Evolutionary conservation across 2,888 invertebrate species (phyloP).

Genomic region (Spodoptera picta): DNA sequence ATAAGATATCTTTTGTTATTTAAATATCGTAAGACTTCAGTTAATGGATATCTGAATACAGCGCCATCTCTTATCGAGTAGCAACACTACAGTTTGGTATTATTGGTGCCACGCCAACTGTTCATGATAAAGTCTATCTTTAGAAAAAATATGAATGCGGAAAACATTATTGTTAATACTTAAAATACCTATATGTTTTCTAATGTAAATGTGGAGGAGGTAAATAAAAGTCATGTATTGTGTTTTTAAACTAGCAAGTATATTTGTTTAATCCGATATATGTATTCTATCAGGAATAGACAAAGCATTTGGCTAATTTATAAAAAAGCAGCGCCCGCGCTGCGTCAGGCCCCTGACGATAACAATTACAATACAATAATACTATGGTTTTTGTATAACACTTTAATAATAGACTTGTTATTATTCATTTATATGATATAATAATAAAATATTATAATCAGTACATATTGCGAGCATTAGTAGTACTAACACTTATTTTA

Average conservation of each 20-base stretch:
- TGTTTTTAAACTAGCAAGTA: conserved; percentile 61
- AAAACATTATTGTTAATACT: conserved; percentile 11
- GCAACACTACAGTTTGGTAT: conserved; percentile 15
- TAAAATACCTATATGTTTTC: background rate
- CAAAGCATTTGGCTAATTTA: conserved; percentile 89
- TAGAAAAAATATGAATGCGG: conserved; percentile 22
- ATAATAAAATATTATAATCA: conserved; percentile 51
- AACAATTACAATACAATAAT: conserved; percentile 43
- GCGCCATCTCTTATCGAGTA: conserved; percentile 73
- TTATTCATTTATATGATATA: conserved; percentile 18
- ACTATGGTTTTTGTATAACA: conserved; percentile 42
- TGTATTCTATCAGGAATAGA: conserved; percentile 89
- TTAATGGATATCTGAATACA: conserved; percentile 15
- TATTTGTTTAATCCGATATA: conserved; percentile 90
- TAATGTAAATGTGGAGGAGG: conserved; percentile 9
- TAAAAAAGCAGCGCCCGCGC: conserved; percentile 81
- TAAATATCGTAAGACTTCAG: background rate
- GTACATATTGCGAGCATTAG: conserved; percentile 53
- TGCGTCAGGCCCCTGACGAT: conserved; percentile 66
- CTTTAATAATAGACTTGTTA: conserved; percentile 45
- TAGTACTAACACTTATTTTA: conserved; percentile 54
- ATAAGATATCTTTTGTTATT: background rate
- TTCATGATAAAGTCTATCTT: conserved; percentile 10
- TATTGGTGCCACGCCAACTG: conserved; percentile 12
- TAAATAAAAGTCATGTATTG: conserved; percentile 72